phyloP scores from a whole-genome alignment of 2,113 vertebrate genomes.

The Tragelaphus scriptus region DNA sequence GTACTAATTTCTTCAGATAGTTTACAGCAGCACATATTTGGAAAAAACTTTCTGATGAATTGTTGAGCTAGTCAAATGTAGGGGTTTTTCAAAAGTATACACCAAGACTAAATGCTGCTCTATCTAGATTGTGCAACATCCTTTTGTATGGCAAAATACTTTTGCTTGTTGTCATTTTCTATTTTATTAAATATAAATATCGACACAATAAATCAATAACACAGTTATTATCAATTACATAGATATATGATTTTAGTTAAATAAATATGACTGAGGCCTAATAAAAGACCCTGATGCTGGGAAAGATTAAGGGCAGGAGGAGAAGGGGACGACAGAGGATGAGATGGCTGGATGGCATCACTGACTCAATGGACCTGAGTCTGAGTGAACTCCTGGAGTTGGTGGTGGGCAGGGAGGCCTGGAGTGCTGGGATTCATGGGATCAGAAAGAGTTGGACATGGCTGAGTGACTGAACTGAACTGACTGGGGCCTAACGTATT shows the following conservation, averaged over 20 bases:
- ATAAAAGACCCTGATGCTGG: neutral
- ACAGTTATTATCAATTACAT: neutral
- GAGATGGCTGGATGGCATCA: neutral
- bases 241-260: neutral
- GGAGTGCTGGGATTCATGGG: fast-evolving
- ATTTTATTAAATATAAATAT: neutral
- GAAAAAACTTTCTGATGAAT: neutral
- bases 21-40: neutral
- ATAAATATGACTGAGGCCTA: neutral
- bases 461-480: neutral
- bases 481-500: neutral
- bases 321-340: neutral
- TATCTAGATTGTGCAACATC: neutral
- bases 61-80: neutral
- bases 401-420: neutral
- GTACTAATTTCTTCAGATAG: neutral
- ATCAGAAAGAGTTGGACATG: neutral
- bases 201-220: neutral
- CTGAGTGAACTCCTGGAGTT: neutral
- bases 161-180: neutral
- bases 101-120: neutral
- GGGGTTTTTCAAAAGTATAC: neutral
- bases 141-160: neutral
- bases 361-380: neutral
- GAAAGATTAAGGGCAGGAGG: neutral